A percentile compares a stretch with the other conserved stretches of the same genome.
phyloP scores from a whole-genome alignment of 2,888 invertebrate genomes.

The Ennomos erosarius region DNA sequence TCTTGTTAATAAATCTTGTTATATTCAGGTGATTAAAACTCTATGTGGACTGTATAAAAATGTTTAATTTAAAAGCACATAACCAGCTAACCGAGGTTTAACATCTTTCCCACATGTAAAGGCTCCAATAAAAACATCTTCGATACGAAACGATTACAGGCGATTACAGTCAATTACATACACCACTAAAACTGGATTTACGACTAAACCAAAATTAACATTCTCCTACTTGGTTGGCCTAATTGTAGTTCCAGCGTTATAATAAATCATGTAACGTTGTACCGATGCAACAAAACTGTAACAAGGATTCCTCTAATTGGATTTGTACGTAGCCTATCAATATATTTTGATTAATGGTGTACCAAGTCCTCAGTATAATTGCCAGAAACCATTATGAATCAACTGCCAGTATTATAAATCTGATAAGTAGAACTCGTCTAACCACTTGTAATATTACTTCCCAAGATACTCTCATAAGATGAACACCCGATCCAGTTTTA shows the following conservation, averaged over 20 bases:
- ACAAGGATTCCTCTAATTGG: conserved; percentile 81
- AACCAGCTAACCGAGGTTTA: conserved; percentile 38
- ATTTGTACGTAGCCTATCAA: conserved; percentile 81
- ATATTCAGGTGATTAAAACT: conserved; percentile 9
- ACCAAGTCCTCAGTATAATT: conserved; percentile 72
- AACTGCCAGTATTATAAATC: conserved; percentile 77
- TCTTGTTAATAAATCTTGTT: conserved; percentile 14
- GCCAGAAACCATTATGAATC: conserved; percentile 80
- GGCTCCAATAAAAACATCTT: conserved; percentile 57
- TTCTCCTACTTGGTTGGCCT: conserved; percentile 64
- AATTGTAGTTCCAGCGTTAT: conserved; percentile 62
- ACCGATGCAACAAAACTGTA: conserved; percentile 71
- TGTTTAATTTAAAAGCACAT: conserved; percentile 27
- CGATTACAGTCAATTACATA: conserved; percentile 70
- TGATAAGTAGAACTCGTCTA: conserved; percentile 74
- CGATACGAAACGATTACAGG: conserved; percentile 60
- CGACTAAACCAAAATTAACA: conserved; percentile 76
- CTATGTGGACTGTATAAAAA: conserved; percentile 15
- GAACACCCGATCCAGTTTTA: conserved; percentile 24
- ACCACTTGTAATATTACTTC: conserved; percentile 46
- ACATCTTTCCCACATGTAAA: conserved; percentile 59
- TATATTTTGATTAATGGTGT: conserved; percentile 79
- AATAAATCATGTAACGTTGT: conserved; percentile 73
- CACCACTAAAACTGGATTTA: conserved; percentile 72
- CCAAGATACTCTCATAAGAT: conserved; percentile 28